Conservation (phyloP, 2,797 vertebrate species). For the Chaunax sp. region DNA sequence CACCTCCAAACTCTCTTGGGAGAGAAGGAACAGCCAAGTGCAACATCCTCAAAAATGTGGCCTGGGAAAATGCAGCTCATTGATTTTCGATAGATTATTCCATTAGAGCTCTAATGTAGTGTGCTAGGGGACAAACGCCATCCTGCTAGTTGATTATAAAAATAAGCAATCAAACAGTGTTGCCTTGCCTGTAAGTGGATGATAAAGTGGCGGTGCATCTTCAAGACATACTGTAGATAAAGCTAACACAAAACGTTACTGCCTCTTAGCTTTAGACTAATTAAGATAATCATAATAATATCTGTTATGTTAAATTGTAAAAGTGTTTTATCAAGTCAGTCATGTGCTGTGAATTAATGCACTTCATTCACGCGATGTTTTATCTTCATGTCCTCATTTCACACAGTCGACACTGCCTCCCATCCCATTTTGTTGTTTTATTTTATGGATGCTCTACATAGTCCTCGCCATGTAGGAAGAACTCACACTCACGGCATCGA, state of each 20-base stretch:
- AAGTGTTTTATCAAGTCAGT: conserved; percentile 54
- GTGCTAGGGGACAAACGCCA: conserved; percentile 82
- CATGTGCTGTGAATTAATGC: conserved; percentile 47
- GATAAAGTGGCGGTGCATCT: conserved; percentile 72
- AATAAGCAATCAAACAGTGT: conserved; percentile 80
- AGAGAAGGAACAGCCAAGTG: conserved; percentile 81
- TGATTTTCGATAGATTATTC: conserved; percentile 86
- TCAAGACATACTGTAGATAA: conserved; percentile 67
- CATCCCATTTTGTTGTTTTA: conserved; percentile 19
- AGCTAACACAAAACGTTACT: conserved; percentile 63
- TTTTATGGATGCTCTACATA: conserved; percentile 7
- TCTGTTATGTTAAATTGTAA: conserved; percentile 59
- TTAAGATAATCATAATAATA: conserved; percentile 71
- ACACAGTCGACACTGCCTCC: conserved; percentile 17
- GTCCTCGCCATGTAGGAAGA: not conserved
- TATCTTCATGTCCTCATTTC: conserved; percentile 41
- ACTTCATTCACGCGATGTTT: conserved; percentile 35
- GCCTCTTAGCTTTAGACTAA: conserved; percentile 64
- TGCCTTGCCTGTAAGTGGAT: conserved; percentile 69
- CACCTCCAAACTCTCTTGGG: conserved; percentile 81
- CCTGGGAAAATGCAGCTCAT: conserved; percentile 83
- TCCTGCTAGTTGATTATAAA: conserved; percentile 84
- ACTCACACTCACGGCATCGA: conserved; percentile 1
- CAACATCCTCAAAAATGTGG: conserved; percentile 85
- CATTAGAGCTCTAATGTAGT: conserved; percentile 85